Percentiles rank a stretch among this genome's conserved stretches.
Evolutionary conservation across 2,888 invertebrate species (phyloP).

Genomic region (Chrysodeixis includens): DNA sequence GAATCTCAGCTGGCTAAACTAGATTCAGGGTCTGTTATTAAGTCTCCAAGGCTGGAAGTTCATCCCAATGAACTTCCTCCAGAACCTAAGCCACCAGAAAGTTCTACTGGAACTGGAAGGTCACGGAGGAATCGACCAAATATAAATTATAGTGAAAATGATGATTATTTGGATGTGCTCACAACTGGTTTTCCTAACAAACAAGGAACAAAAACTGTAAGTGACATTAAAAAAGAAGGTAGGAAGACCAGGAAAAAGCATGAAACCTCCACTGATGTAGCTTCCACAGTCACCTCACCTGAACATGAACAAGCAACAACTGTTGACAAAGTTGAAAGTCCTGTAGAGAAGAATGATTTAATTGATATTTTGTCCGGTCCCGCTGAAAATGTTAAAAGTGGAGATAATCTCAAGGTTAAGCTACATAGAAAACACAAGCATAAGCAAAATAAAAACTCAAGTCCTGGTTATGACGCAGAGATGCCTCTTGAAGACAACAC

Average conservation of each 20-base stretch:
- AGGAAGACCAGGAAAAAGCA: conserved; percentile 80
- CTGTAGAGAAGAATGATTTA: conserved; percentile 75
- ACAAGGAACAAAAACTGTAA: conserved; percentile 78
- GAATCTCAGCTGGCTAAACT: conserved; percentile 79
- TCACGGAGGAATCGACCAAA: conserved; percentile 85
- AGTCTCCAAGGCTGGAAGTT: conserved; percentile 75
- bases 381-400: conserved; percentile 69
- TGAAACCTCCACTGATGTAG: conserved; percentile 67
- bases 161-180: conserved; percentile 86
- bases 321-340: conserved; percentile 70
- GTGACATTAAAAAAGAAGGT: conserved; percentile 82
- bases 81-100: conserved; percentile 84
- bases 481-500: conserved; percentile 53
- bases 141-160: conserved; percentile 89
- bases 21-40: conserved; percentile 71
- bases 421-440: conserved; percentile 76
- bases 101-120: conserved; percentile 75
- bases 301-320: conserved; percentile 67
- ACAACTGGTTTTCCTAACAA: conserved; percentile 79
- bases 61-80: conserved; percentile 77
- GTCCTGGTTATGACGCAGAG: conserved; percentile 69
- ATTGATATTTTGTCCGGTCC: conserved; percentile 78
- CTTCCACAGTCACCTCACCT: conserved; percentile 58
- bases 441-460: conserved; percentile 75
- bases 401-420: conserved; percentile 70